Conservation (phyloP, 2,888 invertebrate genomes). For the Drosophila stalkeri region DNA sequence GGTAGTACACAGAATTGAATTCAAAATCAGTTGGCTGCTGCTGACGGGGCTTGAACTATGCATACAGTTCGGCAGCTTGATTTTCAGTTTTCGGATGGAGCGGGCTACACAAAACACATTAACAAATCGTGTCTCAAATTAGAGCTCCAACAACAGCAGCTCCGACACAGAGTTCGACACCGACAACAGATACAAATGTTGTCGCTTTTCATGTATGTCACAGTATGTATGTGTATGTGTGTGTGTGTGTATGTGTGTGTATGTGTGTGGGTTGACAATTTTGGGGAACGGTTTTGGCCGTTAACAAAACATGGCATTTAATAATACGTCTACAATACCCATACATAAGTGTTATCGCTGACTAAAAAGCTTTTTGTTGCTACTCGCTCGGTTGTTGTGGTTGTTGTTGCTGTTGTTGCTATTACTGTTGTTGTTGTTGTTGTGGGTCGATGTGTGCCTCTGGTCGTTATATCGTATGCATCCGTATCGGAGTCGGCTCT, state of each 20-base stretch:
- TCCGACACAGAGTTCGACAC: constrained; percentile 39
- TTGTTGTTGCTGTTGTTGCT: constrained; percentile 14
- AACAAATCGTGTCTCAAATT: constrained; percentile 75
- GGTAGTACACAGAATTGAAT: constrained; percentile 25
- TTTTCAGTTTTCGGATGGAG: constrained; percentile 21
- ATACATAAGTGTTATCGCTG: constrained; percentile 79
- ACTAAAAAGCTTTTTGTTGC: constrained; percentile 80
- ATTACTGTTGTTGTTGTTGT: constrained; percentile 1
- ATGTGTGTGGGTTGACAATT: constrained; percentile 76
- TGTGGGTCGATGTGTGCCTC: constrained; percentile 58
- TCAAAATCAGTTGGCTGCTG: constrained; percentile 39
- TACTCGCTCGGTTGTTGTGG: constrained; percentile 51
- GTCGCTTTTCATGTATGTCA: constrained; percentile 57
- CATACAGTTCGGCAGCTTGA: constrained; percentile 43
- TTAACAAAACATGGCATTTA: constrained; percentile 80
- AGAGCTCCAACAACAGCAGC: constrained; percentile 53
- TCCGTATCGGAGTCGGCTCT: constrained; percentile 58
- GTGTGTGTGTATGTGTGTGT: constrained; percentile 60
- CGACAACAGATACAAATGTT: constrained; percentile 52
- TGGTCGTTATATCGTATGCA: constrained; percentile 62
- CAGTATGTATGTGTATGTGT: constrained; percentile 62
- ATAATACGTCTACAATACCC: constrained; percentile 77
- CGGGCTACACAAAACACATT: constrained; percentile 65
- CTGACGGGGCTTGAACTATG: constrained; percentile 30
- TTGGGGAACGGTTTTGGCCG: constrained; percentile 80